These are phyloP conservation scores for Cirrhinus molitorella DNA, from an alignment of 2,797 vertebrate species.

Conservation along the genomic window DNA sequence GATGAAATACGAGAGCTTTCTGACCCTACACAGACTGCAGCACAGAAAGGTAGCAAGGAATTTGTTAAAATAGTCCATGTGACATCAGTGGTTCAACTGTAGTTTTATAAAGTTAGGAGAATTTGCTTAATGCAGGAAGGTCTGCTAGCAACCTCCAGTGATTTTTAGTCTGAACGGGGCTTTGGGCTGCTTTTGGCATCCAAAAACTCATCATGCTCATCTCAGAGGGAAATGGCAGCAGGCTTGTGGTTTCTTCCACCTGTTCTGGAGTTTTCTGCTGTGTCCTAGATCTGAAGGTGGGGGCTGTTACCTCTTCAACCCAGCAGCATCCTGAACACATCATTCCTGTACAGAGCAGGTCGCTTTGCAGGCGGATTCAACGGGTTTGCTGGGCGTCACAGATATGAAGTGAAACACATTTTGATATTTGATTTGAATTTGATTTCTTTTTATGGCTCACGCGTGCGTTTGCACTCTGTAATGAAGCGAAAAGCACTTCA, in stretches of 20 bases:
- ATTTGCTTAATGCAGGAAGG: neutral
- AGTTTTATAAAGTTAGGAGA: no score
- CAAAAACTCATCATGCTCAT: neutral
- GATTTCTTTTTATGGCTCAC: neutral
- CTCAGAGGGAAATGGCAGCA: constrained; percentile 17
- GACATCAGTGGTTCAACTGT: no score
- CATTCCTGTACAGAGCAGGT: constrained; percentile 9
- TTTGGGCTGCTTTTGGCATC: neutral
- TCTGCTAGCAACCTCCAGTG: neutral
- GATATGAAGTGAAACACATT: neutral
- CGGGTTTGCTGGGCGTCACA: neutral
- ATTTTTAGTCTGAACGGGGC: neutral
- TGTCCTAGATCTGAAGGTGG: constrained; percentile 38
- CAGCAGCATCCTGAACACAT: constrained; percentile 44
- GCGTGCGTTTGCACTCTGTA: neutral
- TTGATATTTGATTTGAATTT: neutral
- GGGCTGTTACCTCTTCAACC: constrained; percentile 4
- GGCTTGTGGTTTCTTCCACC: constrained; percentile 36
- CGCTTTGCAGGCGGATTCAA: neutral
- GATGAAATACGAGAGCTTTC: no score
- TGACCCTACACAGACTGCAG: no score
- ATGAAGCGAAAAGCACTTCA: no score
- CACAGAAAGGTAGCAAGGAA: no score
- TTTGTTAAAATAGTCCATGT: no score
- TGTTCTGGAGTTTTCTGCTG: constrained; percentile 22